Percentiles rank a stretch among this genome's conserved stretches.
These are phyloP conservation scores for Anarhynchus alexandrinus DNA, from an alignment of 2,113 vertebrate genomes.

Conservation along the genomic window DNA sequence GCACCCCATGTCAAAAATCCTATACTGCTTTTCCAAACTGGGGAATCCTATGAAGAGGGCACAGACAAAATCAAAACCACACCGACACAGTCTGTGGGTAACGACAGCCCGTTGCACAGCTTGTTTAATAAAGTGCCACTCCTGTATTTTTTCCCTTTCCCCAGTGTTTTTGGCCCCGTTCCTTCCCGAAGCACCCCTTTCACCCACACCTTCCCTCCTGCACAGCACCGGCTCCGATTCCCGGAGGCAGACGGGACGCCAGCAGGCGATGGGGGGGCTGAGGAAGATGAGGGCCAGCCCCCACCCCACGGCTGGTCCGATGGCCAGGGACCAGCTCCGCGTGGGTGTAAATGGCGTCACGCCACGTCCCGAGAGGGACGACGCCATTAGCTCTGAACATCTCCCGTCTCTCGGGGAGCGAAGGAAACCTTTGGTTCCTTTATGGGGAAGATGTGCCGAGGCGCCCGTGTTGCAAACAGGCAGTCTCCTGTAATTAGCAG, in stretches of 20 bases:
- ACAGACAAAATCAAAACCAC: fast-evolving
- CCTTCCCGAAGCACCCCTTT: not conserved
- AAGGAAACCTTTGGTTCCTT: not conserved
- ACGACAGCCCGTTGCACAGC: not conserved
- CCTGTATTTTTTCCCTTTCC: not conserved
- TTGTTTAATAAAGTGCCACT: not conserved
- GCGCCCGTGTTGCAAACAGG: not conserved
- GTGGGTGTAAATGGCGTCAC: fast-evolving
- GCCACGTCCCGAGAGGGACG: fast-evolving
- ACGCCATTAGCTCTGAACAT: not conserved
- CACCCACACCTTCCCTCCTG: not conserved
- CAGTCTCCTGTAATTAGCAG: not conserved
- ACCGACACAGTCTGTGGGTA: no score
- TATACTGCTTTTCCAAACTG: not conserved
- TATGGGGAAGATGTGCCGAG: not conserved
- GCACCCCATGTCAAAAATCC: no score
- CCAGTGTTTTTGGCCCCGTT: not conserved
- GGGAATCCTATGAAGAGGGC: not conserved
- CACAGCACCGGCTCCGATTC: fast-evolving
- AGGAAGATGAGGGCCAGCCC: not conserved
- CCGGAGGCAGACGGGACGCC: not conserved
- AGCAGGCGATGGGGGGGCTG: fast-evolving
- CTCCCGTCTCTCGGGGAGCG: fast-evolving
- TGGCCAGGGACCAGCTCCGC: fast-evolving
- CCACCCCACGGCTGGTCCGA: fast-evolving